phyloP scores from a whole-genome alignment of 2,113 vertebrate species.

The Lethenteron camtschaticum region DNA sequence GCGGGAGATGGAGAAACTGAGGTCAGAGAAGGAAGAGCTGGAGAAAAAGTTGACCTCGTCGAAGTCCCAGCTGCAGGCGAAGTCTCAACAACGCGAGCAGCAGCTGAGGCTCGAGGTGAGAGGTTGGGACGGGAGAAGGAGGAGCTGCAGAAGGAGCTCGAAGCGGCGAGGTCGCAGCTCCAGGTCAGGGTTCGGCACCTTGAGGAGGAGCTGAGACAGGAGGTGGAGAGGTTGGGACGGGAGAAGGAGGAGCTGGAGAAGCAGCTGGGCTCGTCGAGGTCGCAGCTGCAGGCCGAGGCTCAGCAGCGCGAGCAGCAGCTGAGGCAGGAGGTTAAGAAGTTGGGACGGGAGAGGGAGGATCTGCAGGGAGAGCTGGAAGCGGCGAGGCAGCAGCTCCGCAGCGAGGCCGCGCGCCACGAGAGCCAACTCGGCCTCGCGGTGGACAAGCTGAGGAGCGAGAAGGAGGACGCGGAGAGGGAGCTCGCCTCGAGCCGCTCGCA shows the following conservation, averaged over 20 bases:
- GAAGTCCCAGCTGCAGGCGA: too few relatives aligned
- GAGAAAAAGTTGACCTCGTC: too few relatives aligned
- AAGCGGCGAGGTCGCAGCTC: conserved; percentile 26
- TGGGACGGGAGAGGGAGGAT: conserved; percentile 44
- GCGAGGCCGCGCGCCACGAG: conserved; percentile 28
- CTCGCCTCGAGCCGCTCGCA: too few relatives aligned
- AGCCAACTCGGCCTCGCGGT: too few relatives aligned
- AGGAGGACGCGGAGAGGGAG: too few relatives aligned
- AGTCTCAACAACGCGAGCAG: too few relatives aligned
- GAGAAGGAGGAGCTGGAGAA: conserved; percentile 49
- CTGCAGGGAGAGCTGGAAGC: conserved; percentile 49
- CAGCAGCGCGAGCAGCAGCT: too few relatives aligned
- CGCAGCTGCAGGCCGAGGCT: conserved; percentile 24
- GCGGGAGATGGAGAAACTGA: too few relatives aligned
- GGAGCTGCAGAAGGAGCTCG: conserved; percentile 29
- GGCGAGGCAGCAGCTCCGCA: conserved; percentile 41
- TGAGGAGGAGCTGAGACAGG: conserved; percentile 20
- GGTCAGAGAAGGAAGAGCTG: too few relatives aligned
- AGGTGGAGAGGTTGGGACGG: conserved; percentile 31
- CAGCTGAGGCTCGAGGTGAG: conserved; percentile 14
- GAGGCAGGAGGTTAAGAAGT: conserved; percentile 41
- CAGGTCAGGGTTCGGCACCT: conserved; percentile 20
- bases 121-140: conserved; percentile 43
- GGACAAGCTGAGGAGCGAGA: too few relatives aligned
- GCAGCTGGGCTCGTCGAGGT: conserved; percentile 49